Conservation (phyloP, 2,888 invertebrate genomes). For the Lithophane socia region DNA sequence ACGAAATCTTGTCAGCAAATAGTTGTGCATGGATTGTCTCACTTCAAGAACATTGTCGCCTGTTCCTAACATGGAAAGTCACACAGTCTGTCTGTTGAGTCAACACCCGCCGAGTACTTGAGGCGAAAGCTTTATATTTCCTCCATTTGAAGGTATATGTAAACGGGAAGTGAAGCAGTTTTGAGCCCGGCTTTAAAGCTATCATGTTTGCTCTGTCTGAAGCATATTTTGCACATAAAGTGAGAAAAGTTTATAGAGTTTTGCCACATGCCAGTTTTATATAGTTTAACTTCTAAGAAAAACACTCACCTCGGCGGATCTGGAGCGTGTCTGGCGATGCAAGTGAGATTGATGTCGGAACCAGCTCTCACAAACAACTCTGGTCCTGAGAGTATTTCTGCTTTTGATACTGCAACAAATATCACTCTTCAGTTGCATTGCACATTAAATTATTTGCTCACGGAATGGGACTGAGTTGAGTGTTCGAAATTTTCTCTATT, state of each 20-base stretch:
- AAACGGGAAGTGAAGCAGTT: slow-evolving; percentile 22
- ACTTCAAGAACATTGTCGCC: slow-evolving; percentile 26
- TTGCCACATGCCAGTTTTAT: slow-evolving; percentile 20
- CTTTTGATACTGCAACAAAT: slow-evolving; percentile 94
- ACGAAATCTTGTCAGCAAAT: slow-evolving; percentile 44
- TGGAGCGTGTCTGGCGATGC: slow-evolving; percentile 95
- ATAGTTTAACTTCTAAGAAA: slow-evolving; percentile 63
- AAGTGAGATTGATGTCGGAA: slow-evolving; percentile 97
- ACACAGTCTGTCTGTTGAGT: slow-evolving; percentile 33
- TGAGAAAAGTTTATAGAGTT: slow-evolving; percentile 6
- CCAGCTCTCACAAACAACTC: slow-evolving; percentile 97
- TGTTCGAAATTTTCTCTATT: slow-evolving; percentile 44
- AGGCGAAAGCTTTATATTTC: slow-evolving; percentile 22
- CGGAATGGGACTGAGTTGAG: slow-evolving; percentile 12
- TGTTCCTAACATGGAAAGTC: slow-evolving; percentile 17
- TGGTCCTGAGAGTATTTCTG: slow-evolving; percentile 95
- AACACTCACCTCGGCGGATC: slow-evolving; percentile 94
- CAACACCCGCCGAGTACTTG: slow-evolving; percentile 47
- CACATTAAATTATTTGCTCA: slow-evolving; percentile 34
- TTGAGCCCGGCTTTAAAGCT: slow-evolving; percentile 15
- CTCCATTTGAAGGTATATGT: slow-evolving; percentile 18
- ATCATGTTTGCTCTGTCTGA: slow-evolving; percentile 19
- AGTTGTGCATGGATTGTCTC: slow-evolving; percentile 45
- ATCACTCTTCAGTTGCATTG: slow-evolving; percentile 25
- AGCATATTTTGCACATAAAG: slow-evolving; percentile 32